phyloP scores from a whole-genome alignment of 2,113 vertebrate genomes.

The Datnioides undecimradiatus region DNA sequence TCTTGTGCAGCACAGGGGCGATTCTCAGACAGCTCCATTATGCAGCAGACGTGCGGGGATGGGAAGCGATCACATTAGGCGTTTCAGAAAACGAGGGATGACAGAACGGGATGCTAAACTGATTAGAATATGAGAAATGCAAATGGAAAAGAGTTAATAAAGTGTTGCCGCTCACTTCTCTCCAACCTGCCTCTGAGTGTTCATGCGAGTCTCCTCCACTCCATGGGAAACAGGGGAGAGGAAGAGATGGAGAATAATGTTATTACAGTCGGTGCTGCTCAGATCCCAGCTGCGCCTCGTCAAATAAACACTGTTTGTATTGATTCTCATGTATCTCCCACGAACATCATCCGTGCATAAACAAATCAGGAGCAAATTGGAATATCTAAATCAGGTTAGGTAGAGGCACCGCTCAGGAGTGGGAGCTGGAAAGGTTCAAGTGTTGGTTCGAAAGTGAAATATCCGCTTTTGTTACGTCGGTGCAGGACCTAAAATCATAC shows the following conservation, averaged over 20 bases:
- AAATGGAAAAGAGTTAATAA: conserved; percentile 65
- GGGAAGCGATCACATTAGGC: conserved; percentile 42
- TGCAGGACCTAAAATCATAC: background rate
- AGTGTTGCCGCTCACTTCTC: conserved; percentile 34
- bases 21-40: conserved; percentile 44
- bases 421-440: background rate
- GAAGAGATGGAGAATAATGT: conserved; percentile 40
- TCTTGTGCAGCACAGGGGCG: conserved; percentile 7
- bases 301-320: conserved; percentile 52
- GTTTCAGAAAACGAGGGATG: conserved; percentile 35
- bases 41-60: conserved; percentile 11
- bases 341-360: conserved; percentile 22
- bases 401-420: background rate
- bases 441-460: conserved; percentile 13
- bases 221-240: background rate
- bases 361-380: conserved; percentile 44
- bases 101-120: conserved; percentile 42
- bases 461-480: background rate
- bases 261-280: conserved; percentile 24
- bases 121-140: conserved; percentile 50
- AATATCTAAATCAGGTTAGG: conserved; percentile 28
- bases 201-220: conserved; percentile 22
- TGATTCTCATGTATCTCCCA: conserved; percentile 30
- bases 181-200: conserved; percentile 20
- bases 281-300: conserved; percentile 21